These are phyloP conservation scores for Stichopus chloronotus DNA, from an alignment of 35 echinoderm and acorn worm genomes.

Conservation along the genomic window DNA sequence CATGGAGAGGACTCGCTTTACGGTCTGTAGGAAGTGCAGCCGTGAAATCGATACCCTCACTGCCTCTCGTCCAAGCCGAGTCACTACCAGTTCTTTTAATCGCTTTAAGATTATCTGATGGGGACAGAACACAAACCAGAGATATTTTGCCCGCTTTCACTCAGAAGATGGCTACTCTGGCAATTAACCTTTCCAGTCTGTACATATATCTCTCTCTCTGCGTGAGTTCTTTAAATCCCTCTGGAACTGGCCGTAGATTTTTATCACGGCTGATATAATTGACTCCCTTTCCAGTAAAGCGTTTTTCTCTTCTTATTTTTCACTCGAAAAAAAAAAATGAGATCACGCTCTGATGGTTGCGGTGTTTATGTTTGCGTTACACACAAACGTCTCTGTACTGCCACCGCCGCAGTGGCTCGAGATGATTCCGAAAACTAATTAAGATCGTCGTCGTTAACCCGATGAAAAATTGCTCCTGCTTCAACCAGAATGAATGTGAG, in stretches of 20 bases:
- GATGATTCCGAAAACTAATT: not conserved
- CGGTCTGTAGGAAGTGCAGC: too few species aligned
- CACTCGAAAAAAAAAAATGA: not conserved
- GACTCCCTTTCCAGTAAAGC: not conserved
- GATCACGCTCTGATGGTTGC: not conserved
- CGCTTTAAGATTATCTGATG: not conserved
- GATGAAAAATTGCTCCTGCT: not conserved
- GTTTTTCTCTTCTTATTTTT: not conserved
- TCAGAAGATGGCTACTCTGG: not conserved
- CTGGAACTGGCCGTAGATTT: not conserved
- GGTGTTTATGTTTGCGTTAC: not conserved
- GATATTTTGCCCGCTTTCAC: not conserved
- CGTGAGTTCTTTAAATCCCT: not conserved
- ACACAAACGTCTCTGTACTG: not conserved
- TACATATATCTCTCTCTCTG: not conserved
- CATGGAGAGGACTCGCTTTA: too few species aligned
- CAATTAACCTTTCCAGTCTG: not conserved
- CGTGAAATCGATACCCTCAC: too few species aligned
- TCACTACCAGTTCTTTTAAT: not conserved
- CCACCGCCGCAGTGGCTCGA: not conserved
- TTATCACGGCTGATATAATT: not conserved
- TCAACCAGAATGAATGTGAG: not conserved
- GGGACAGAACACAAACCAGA: not conserved
- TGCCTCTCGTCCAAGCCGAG: too few species aligned
- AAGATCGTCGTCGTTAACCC: not conserved